A percentile compares a stretch with the other conserved stretches of the same genome.
phyloP scores from a whole-genome alignment of 1,140 invertebrate genomes.

The Drosophila nasuta region DNA sequence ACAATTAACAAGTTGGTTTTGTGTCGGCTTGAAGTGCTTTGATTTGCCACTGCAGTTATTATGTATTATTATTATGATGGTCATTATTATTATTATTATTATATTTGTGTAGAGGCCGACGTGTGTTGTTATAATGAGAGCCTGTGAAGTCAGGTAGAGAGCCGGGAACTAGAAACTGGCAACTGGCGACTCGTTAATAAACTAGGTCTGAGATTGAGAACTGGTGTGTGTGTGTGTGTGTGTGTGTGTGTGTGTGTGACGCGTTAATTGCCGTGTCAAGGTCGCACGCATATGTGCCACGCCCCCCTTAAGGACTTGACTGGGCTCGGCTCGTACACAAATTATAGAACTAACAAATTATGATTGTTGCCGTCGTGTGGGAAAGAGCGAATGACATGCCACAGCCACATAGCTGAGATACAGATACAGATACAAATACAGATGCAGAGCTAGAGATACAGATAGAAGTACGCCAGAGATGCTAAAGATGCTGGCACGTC shows the following conservation, averaged over 20 bases:
- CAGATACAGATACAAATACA: too few relatives aligned
- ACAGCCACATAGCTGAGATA: neutral
- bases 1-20: constrained; percentile 20
- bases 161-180: constrained; percentile 5
- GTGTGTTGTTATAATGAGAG: constrained; percentile 68
- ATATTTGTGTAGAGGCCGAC: neutral
- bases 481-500: constrained; percentile 60
- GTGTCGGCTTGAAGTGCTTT: constrained; percentile 66
- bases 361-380: constrained; percentile 43
- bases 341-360: constrained; percentile 53
- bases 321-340: constrained; percentile 18
- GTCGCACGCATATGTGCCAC: constrained; percentile 52
- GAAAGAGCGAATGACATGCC: constrained; percentile 63
- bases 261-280: constrained; percentile 70
- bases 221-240: too few relatives aligned
- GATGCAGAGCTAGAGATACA: neutral
- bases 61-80: constrained; percentile 28
- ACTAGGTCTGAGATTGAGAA: constrained; percentile 9
- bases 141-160: neutral
- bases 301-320: constrained; percentile 30
- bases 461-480: constrained; percentile 7
- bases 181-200: constrained; percentile 16
- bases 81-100: constrained; percentile 38
- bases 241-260: constrained; percentile 21
- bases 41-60: constrained; percentile 50